Conservation (phyloP, 2,113 vertebrate genomes). For the Protomyctophum bolini region DNA sequence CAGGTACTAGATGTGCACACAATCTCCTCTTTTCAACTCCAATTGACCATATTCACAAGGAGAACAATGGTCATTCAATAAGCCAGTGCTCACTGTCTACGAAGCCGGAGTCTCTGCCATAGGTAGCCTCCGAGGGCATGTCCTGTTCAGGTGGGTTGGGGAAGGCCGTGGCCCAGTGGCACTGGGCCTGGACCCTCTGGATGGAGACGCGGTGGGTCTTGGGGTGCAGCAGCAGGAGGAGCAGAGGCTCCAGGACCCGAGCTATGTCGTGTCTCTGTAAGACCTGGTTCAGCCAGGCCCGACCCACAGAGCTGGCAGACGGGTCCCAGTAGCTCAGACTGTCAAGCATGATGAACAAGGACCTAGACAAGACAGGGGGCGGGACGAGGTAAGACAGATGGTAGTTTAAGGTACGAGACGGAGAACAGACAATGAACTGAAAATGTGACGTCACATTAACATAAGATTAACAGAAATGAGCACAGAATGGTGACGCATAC, state of each 20-base stretch:
- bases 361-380: constrained; percentile 73
- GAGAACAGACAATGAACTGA: too few relatives aligned
- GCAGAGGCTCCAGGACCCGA: constrained; percentile 92
- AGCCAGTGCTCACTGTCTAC: constrained; percentile 79
- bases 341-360: constrained; percentile 98
- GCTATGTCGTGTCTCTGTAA: constrained; percentile 98
- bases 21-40: too few relatives aligned
- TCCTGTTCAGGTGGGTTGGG: constrained; percentile 62
- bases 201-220: constrained; percentile 98
- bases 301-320: constrained; percentile 92
- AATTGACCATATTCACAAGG: too few relatives aligned
- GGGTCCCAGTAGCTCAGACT: constrained; percentile 95
- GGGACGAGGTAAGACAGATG: neutral
- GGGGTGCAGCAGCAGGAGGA: constrained; percentile 93
- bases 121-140: constrained; percentile 60
- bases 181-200: constrained; percentile 92
- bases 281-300: constrained; percentile 97
- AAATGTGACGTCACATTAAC: too few relatives aligned
- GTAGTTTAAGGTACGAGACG: too few relatives aligned
- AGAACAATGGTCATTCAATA: too few relatives aligned
- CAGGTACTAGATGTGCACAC: too few relatives aligned
- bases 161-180: constrained; percentile 85
- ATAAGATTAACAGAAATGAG: too few relatives aligned
- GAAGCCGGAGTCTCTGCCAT: constrained; percentile 81
- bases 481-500: neutral